phyloP scores from a whole-genome alignment of 2,888 invertebrate species.

The Ariolimax columbianus region DNA sequence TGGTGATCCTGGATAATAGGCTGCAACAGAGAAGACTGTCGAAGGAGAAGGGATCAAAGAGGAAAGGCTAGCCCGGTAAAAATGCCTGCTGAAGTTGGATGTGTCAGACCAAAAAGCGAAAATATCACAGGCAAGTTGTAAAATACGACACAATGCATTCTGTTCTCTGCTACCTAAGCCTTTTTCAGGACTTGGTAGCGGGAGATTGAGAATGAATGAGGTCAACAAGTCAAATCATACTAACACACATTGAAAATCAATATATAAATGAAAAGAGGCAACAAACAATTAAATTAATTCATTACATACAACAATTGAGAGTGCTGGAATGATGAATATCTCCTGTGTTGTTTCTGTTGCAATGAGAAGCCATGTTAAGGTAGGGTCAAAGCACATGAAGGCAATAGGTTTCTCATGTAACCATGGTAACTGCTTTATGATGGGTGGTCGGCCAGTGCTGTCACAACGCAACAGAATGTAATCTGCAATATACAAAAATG shows the following conservation, averaged over 20 bases:
- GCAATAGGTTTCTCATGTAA: constrained; percentile 69
- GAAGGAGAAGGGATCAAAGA: too few species aligned
- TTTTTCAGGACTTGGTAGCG: too few species aligned
- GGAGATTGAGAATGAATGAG: too few species aligned
- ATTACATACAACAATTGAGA: constrained; percentile 80
- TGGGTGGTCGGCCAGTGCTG: constrained; percentile 61
- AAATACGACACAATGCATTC: too few species aligned
- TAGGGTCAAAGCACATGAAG: constrained; percentile 88
- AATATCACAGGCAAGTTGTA: too few species aligned
- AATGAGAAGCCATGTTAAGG: constrained; percentile 87
- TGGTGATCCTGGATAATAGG: too few species aligned
- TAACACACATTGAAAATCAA: not conserved
- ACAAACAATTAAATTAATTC: not conserved
- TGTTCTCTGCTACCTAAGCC: too few species aligned
- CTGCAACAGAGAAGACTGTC: too few species aligned
- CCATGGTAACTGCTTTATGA: constrained; percentile 71
- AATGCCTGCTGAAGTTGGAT: too few species aligned
- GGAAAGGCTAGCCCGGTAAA: too few species aligned
- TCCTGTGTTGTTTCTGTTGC: constrained; percentile 81
- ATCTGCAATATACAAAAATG: constrained; percentile 62
- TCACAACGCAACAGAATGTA: constrained; percentile 67
- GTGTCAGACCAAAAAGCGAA: too few species aligned
- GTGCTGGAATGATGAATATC: constrained; percentile 83
- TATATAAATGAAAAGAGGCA: not conserved
- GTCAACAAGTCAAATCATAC: too few species aligned